Base-by-base conservation (phyloP, 1,140 invertebrate genomes). In the Araneus ventricosus region DNA sequence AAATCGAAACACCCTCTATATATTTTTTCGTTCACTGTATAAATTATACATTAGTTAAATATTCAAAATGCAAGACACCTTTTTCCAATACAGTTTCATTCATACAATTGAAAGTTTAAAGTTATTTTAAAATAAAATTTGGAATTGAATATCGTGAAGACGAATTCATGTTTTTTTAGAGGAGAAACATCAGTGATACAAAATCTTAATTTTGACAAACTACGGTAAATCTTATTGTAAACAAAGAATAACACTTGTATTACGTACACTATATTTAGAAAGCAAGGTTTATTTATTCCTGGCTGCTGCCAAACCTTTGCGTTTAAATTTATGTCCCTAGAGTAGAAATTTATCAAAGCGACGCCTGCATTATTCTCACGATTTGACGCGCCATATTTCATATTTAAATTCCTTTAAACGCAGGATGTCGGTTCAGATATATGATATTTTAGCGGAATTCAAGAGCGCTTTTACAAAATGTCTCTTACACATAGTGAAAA, bases 301-400 rank as follows among this genome's bases (percentile, higher is more conserved):
- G n/a, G 37, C 22, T 82, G 79, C 41, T 82, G 79, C 79, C 79
- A 82, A 82, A 82, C 10, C 79, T 17, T 14, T 22, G 37, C 24
- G 7, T 82, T 17, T 45, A 82, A 82, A 82, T 82, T 39, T 82
- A 82, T 82, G 79, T 24, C 22, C 30, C 37, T 24, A 82, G 3
- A 20, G 37, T 8, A 37, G 20, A 34, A 2, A 82, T 82, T 45
- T 82, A 82, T 82, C 79, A 82, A 41, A 41, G 41, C 79, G 41
- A 82, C 79, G 79, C 37, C 79, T 41, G 41, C 79, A 82, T 41
- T 82, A 37, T 41, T 82, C 37, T 24, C 17, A 41, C 30, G 41
- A 39, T 8, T n/a, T 45, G 79, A 82, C 41, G 39, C 14, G 20
- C 41, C 79, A 82, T 82, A 82, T 82, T 82, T 82, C 79, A 82